Evolutionary conservation across 2,888 invertebrate species (phyloP).

Genomic region (Eurytoma adleriae): DNA sequence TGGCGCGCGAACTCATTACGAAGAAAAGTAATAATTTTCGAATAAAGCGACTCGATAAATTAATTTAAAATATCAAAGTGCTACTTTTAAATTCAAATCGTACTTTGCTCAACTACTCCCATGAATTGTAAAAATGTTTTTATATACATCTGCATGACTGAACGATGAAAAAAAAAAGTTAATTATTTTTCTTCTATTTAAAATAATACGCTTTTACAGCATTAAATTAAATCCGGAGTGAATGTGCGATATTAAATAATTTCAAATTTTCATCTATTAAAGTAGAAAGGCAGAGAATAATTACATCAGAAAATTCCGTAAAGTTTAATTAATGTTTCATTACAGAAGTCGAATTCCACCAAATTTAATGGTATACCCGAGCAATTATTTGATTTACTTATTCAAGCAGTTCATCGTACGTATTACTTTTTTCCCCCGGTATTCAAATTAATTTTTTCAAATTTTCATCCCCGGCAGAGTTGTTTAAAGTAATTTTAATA

Average conservation of each 20-base stretch:
- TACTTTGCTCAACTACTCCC: no score
- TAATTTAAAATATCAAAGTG: neutral
- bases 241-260: neutral
- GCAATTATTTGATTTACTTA: constrained; percentile 28
- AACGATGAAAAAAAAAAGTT: no score
- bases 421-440: no score
- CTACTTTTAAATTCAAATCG: neutral
- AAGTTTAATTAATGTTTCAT: constrained; percentile 42
- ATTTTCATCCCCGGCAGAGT: no score
- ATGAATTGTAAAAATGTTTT: no score
- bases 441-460: no score
- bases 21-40: neutral
- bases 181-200: no score
- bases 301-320: constrained; percentile 44
- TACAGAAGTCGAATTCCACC: constrained; percentile 21
- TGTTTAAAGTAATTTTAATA: no score
- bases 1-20: neutral
- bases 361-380: constrained; percentile 30
- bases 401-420: constrained; percentile 13
- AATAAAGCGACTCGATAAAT: neutral
- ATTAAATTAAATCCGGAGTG: no score
- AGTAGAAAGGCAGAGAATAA: constrained; percentile 34
- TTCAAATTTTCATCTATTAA: constrained; percentile 30
- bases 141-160: no score
- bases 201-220: no score